Percentiles rank a stretch among this genome's conserved stretches.
Evolutionary conservation across 1,140 invertebrate species (phyloP).

Genomic region (Bombus confusus): DNA sequence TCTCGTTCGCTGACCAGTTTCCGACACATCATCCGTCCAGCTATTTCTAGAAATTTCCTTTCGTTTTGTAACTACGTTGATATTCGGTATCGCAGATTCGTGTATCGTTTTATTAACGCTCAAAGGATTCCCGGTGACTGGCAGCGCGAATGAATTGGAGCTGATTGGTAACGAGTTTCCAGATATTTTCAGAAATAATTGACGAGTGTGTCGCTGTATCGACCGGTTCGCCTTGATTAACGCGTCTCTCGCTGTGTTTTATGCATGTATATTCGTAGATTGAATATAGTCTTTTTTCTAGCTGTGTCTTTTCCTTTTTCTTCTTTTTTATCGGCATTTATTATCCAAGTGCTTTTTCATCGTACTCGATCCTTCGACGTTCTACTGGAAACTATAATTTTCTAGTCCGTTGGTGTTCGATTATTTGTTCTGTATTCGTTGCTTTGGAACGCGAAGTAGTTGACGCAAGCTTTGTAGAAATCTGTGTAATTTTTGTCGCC

Average conservation of each 20-base stretch:
- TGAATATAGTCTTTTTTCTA: background rate
- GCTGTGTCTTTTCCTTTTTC: too few species aligned
- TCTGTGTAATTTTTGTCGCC: background rate
- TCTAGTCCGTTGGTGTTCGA: background rate
- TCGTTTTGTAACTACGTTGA: background rate
- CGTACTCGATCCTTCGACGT: background rate
- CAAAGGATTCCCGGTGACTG: background rate
- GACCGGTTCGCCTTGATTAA: background rate
- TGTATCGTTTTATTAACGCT: background rate
- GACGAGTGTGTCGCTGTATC: background rate
- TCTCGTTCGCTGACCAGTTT: background rate
- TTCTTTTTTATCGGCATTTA: background rate
- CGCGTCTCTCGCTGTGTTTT: background rate
- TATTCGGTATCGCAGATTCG: background rate
- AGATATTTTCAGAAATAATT: background rate
- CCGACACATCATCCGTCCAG: background rate
- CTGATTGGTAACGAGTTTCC: background rate
- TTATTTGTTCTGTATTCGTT: background rate
- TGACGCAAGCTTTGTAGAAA: background rate
- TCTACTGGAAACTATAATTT: background rate
- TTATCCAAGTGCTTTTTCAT: background rate
- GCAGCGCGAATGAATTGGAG: background rate
- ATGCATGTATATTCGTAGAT: background rate
- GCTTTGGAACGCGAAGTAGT: background rate
- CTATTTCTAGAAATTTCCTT: conserved; percentile 5